Conservation (phyloP, 2,113 vertebrate genomes). For the Procapra przewalskii region DNA sequence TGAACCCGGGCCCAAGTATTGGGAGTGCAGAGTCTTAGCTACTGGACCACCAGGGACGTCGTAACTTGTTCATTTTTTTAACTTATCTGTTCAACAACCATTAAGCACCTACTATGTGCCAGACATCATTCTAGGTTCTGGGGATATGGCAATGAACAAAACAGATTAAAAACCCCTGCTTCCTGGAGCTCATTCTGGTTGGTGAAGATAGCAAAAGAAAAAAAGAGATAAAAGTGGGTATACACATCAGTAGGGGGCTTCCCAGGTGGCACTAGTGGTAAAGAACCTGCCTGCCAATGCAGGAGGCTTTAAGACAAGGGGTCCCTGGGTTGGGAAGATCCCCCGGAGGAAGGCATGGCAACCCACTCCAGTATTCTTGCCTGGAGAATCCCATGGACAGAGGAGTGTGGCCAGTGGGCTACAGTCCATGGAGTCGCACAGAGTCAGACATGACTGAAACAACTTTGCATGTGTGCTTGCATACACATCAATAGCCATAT, state of each 20-base stretch:
- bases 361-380: neutral
- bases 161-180: neutral
- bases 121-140: neutral
- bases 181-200: neutral
- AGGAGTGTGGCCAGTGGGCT: neutral
- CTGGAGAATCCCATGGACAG: neutral
- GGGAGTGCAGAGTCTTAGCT: neutral
- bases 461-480: neutral
- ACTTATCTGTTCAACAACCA: neutral
- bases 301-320: neutral
- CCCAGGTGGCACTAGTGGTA: neutral
- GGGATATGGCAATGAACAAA: neutral
- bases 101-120: neutral
- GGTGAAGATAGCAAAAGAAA: neutral
- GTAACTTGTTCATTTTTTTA: neutral
- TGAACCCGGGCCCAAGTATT: neutral
- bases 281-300: neutral
- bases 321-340: neutral
- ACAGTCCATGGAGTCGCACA: neutral
- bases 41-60: neutral
- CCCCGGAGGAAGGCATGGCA: neutral
- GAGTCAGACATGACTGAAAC: neutral
- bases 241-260: neutral
- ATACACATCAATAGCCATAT: neutral
- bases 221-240: neutral